Base-by-base conservation (phyloP, 2,888 invertebrate species). In the Tridacna gigas region DNA sequence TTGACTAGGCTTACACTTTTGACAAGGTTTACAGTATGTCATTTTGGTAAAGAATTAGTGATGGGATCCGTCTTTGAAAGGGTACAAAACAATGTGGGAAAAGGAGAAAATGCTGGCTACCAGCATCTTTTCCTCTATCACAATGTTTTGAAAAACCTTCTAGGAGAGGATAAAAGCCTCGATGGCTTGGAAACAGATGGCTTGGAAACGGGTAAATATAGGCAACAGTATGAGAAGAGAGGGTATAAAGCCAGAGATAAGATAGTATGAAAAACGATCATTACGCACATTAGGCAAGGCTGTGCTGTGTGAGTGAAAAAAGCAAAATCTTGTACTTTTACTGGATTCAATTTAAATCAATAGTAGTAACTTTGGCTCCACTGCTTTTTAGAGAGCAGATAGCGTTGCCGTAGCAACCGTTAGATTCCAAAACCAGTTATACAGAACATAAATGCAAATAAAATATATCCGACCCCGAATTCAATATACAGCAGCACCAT, bases 271-370 rank as follows among this genome's bases (percentile, higher is more conserved):
- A 56, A 56, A 56, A 56, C 1, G 18, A 20, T 56, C 63, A 63
- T 63, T 63, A 63, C 22, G 63, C n/a, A 45, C 67, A 67, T 67
- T 67, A 67, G 67, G 67, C 67, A 67, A 67, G 66, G 45, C 26
- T n/a, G 22, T 67, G 67, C 18, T 28, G n/a, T 45, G 18, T 20
- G 45, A 61, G 67, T 67, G 74, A 60, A 60, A 74, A 74, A 61
- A 61, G 74, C 74, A 74, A 61, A 60, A 74, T 61, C 61, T 74
- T 61, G 61, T 74, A 74, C 61, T 74, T 74, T 61, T 28, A 61
- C 28, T 4, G 60, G 74, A 74, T 84, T 84, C 84, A 86, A 83
- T 83, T 86, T 74, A 83, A 86, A 86, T 86, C 86, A 86, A 86
- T 86, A 86, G 51, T 66, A 71, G 69, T 69, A 81, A 75, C 56